Evolutionary conservation across 2,797 vertebrate species (phyloP).

Genomic region (Hoplostethus atlanticus): DNA sequence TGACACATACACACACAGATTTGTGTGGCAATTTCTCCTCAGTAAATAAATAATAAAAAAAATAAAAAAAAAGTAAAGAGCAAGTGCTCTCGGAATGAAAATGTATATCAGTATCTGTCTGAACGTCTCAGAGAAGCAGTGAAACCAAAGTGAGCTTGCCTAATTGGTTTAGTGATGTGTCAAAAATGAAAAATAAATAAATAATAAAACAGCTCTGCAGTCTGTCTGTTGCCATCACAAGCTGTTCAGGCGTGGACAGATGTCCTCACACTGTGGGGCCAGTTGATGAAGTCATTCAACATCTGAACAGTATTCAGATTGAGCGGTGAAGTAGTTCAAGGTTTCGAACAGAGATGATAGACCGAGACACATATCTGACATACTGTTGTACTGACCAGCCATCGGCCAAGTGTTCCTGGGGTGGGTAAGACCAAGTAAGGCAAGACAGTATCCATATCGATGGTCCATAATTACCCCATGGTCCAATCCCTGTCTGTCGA

Average conservation of each 20-base stretch:
- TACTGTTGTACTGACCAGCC: not conserved
- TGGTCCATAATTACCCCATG: not conserved
- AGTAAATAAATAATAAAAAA: slow-evolving; percentile 41
- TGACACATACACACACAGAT: slow-evolving; percentile 56
- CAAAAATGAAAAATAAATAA: slow-evolving; percentile 16
- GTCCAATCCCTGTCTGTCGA: not conserved
- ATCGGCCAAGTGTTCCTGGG: not conserved
- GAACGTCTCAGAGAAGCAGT: slow-evolving; percentile 27
- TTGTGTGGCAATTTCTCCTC: slow-evolving; percentile 59
- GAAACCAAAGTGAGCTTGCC: slow-evolving; percentile 19
- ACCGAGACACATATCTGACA: not conserved
- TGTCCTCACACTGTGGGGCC: slow-evolving; percentile 2
- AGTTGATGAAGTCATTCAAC: slow-evolving; percentile 23
- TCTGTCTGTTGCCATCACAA: slow-evolving; percentile 10
- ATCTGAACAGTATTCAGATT: not conserved
- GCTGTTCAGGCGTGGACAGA: slow-evolving; percentile 6
- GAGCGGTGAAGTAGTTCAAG: not conserved
- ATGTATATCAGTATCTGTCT: slow-evolving; percentile 40
- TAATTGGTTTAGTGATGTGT: slow-evolving; percentile 40
- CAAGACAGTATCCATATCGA: not conserved
- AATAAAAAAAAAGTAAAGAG: slow-evolving; percentile 10
- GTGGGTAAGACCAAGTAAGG: not conserved
- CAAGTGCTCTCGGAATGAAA: slow-evolving; percentile 15
- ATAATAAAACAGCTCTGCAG: slow-evolving; percentile 17
- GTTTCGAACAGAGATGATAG: not conserved